Percentiles rank a stretch among this genome's conserved stretches.
Conservation (phyloP, 2,888 invertebrate genomes). For the Callimorpha dominula region DNA sequence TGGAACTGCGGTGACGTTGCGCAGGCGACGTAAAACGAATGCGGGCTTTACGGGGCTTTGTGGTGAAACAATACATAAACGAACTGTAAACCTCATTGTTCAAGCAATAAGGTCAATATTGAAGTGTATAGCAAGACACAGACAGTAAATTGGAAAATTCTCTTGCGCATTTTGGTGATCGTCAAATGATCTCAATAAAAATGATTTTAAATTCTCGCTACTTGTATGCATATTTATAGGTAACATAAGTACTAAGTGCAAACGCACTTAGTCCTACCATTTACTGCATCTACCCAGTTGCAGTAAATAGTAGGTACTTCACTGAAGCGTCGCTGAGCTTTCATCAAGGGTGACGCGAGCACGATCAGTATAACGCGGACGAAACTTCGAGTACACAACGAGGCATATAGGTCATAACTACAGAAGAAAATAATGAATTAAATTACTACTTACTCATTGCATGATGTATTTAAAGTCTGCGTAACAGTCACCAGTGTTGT, state of each 20-base stretch:
- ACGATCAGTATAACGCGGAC: too few species aligned
- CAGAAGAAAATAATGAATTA: neutral
- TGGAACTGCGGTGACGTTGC: slow-evolving; percentile 45
- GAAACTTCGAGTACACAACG: too few species aligned
- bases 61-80: slow-evolving; percentile 12
- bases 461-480: slow-evolving; percentile 79
- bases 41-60: slow-evolving; percentile 38
- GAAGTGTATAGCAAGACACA: neutral
- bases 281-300: too few species aligned
- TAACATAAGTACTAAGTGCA: neutral
- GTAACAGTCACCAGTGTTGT: slow-evolving; percentile 81
- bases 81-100: slow-evolving; percentile 23
- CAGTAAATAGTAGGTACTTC: neutral
- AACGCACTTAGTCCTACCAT: neutral
- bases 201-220: neutral
- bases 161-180: neutral
- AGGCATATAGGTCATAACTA: neutral
- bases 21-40: slow-evolving; percentile 34
- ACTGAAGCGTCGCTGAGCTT: neutral
- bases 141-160: neutral
- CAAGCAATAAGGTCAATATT: neutral
- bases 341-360: neutral
- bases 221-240: neutral
- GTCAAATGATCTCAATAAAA: neutral
- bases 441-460: slow-evolving; percentile 82